phyloP scores from a whole-genome alignment of 2,113 vertebrate species.

The Engraulis encrasicolus region DNA sequence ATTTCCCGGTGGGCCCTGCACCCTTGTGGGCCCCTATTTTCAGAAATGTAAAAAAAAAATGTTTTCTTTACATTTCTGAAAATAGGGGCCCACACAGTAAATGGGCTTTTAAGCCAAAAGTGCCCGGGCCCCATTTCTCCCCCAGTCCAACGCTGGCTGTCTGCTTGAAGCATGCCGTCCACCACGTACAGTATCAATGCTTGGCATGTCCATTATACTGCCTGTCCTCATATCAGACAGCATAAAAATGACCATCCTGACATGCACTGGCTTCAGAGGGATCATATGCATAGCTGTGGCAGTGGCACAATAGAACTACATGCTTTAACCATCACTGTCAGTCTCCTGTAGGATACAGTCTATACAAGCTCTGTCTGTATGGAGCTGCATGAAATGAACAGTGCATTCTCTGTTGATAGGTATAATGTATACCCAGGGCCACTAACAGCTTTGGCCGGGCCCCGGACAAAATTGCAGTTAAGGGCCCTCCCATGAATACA shows the following conservation, averaged over 20 bases:
- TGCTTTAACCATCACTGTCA: neutral
- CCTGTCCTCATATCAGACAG: neutral
- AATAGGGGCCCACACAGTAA: too few relatives aligned
- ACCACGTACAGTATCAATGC: neutral
- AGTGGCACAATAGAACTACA: neutral
- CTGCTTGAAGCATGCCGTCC: neutral
- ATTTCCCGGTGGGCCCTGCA: too few relatives aligned
- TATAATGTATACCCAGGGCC: too few relatives aligned
- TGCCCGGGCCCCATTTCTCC: too few relatives aligned
- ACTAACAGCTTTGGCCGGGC: too few relatives aligned
- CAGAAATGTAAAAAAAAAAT: too few relatives aligned
- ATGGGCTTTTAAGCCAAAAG: too few relatives aligned
- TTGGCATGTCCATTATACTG: neutral
- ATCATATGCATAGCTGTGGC: neutral
- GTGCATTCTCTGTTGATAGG: neutral
- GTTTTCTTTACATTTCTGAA: too few relatives aligned
- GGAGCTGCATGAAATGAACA: neutral
- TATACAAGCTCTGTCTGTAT: neutral
- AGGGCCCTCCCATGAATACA: too few relatives aligned
- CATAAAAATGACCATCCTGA: neutral
- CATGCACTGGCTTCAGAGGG: neutral
- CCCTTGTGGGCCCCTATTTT: too few relatives aligned
- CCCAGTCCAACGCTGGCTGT: too few relatives aligned
- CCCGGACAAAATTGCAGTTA: too few relatives aligned
- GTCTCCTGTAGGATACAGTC: neutral